phyloP scores from a whole-genome alignment of 1,140 invertebrate genomes.

The Prorops nasuta region DNA sequence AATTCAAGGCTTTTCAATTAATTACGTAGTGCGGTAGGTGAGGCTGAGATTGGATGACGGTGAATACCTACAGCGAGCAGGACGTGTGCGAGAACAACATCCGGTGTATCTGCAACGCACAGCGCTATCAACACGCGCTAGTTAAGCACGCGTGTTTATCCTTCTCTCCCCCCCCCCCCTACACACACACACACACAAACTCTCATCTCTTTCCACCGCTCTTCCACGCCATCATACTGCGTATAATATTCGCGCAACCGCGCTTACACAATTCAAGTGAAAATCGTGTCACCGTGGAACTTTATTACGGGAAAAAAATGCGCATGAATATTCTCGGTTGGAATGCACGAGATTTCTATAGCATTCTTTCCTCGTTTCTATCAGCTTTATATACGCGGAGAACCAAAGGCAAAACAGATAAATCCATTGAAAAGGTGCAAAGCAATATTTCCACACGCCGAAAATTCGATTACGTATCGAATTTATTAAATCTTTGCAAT shows the following conservation, averaged over 20 bases:
- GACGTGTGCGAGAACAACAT: neutral
- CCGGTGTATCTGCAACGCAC: constrained; percentile 6
- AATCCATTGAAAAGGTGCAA: no score
- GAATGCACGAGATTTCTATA: no score
- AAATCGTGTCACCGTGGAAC: no score
- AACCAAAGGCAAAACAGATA: no score
- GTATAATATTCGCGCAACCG: constrained; percentile 11
- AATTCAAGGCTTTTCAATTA: constrained; percentile 14
- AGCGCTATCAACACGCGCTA: constrained; percentile 4
- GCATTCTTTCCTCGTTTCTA: no score
- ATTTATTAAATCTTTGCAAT: no score
- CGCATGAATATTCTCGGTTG: no score
- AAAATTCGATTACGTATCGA: no score
- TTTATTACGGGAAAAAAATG: no score
- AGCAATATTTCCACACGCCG: no score
- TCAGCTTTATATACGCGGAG: no score
- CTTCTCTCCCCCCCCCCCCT: constrained; percentile 9
- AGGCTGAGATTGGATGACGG: constrained; percentile 14
- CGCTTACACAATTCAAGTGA: no score
- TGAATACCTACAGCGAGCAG: constrained; percentile 7
- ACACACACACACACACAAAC: neutral
- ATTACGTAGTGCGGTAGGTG: constrained; percentile 13
- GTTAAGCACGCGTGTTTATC: constrained; percentile 18
- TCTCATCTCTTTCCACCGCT: neutral
- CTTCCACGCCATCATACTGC: constrained; percentile 12